A percentile compares a stretch with the other conserved stretches of the same genome.
These are phyloP conservation scores for Trogon surrucura DNA, from an alignment of 2,113 vertebrate genomes.

Conservation along the genomic window DNA sequence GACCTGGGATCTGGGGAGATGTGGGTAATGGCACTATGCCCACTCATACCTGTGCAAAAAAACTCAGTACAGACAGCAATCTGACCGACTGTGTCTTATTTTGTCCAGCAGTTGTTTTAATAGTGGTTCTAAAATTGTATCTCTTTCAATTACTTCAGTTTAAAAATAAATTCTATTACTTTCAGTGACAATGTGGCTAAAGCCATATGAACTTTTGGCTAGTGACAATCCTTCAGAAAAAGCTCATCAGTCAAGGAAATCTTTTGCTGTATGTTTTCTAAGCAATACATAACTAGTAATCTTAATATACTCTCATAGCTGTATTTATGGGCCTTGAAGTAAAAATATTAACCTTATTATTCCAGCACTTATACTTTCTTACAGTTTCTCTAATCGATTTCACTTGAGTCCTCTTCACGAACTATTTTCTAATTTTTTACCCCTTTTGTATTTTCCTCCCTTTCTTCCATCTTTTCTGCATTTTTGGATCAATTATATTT, in stretches of 20 bases:
- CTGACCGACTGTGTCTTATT: background rate
- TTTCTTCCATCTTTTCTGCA: background rate
- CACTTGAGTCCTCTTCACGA: background rate
- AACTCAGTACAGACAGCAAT: background rate
- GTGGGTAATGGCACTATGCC: background rate
- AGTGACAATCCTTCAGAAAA: constrained; percentile 12
- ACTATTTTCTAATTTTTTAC: background rate
- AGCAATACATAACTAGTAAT: background rate
- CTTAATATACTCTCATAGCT: background rate
- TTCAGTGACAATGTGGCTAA: background rate
- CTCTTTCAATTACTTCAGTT: background rate
- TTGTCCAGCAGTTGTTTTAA: background rate
- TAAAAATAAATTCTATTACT: background rate
- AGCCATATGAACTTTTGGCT: background rate
- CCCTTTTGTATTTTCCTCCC: background rate
- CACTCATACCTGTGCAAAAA: background rate
- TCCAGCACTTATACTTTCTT: background rate
- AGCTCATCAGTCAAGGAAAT: constrained; percentile 34
- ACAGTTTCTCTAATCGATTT: background rate
- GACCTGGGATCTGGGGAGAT: background rate
- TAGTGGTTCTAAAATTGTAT: background rate
- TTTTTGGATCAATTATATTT: background rate
- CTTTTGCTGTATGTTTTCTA: background rate
- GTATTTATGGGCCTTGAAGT: background rate
- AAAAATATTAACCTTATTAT: constrained; percentile 20